Conservation (phyloP, 2,113 vertebrate genomes). For the Lanius collurio region DNA sequence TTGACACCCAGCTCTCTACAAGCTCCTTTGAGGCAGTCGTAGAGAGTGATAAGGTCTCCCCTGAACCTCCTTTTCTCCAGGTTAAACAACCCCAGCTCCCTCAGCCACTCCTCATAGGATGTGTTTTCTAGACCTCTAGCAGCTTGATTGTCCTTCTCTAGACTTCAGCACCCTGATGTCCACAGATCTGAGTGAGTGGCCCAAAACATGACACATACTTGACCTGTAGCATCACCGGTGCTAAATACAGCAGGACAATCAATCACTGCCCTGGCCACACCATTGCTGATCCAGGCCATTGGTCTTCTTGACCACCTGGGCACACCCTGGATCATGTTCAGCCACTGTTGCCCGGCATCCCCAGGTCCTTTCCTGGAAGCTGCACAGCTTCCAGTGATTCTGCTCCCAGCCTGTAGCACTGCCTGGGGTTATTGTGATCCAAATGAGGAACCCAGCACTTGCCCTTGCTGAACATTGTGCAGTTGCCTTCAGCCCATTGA, state of each 20-base stretch:
- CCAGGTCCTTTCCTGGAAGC: not conserved
- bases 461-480: not conserved
- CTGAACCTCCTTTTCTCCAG: not conserved
- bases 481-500: too few relatives aligned
- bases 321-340: accelerated
- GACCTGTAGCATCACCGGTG: too few relatives aligned
- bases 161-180: too few relatives aligned
- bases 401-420: accelerated
- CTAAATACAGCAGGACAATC: not conserved
- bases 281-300: accelerated
- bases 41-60: not conserved
- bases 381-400: not conserved
- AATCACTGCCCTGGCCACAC: not conserved
- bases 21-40: not conserved
- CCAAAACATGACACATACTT: not conserved
- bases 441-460: accelerated
- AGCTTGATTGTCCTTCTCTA: not conserved
- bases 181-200: too few relatives aligned
- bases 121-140: not conserved
- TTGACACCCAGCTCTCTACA: not conserved
- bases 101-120: not conserved
- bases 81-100: not conserved
- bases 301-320: too few relatives aligned
- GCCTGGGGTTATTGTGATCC: not conserved
- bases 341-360: accelerated